Base-by-base conservation (phyloP, 2,113 vertebrate species). In the Bostrychus sinensis region DNA sequence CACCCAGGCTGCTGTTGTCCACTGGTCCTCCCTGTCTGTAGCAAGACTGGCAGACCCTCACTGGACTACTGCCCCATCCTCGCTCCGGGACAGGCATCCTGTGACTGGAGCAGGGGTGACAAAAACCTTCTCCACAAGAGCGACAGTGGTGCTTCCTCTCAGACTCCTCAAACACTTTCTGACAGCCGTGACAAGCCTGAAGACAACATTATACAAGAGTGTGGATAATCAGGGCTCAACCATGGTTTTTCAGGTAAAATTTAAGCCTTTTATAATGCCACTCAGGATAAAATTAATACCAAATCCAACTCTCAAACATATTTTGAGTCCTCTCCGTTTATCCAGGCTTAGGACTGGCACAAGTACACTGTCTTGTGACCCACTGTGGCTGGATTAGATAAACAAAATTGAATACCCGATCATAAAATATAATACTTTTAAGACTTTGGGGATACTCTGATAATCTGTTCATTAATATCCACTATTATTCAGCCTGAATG, bases 121-220 rank as follows among this genome's bases (percentile, higher is more conserved):
- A 94, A 87, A 93, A 94, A 2, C 93, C 93, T 64, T 94, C 92
- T 0, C 93, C 93, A 10, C 93, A 94, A 0, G 89, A 86, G 0
- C 93, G 87, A 42, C 93, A 94, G 83, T 94, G 93, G 66, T 94
- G 93, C 67, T 93, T 94, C 79, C 91, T 88, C 60, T 94, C 93
- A 0, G 83, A 82, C 64, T 91, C 86, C 62, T 83, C 84, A 14
- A 94, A 94, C 34, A 41, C 30, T 43, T 87, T 91, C 57, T 80
- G 80, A 70, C 93, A 94, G 50, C 82, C 84, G 1, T 91, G 88
- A 77, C 93, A 94, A 26, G 70, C 67, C 93, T 94, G 68, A 45
- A 14, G 46, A 42, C 41, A 17, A 8, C 51, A 17, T 19, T 13
- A 51, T 6, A 16, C 46, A 28, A n/a, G n/a, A n/a, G 5, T 25